Evolutionary conservation across 2,797 vertebrate species (phyloP), one percentile per base, ranked within the genome.

Genomic region (Lerista edwardsae): DNA sequence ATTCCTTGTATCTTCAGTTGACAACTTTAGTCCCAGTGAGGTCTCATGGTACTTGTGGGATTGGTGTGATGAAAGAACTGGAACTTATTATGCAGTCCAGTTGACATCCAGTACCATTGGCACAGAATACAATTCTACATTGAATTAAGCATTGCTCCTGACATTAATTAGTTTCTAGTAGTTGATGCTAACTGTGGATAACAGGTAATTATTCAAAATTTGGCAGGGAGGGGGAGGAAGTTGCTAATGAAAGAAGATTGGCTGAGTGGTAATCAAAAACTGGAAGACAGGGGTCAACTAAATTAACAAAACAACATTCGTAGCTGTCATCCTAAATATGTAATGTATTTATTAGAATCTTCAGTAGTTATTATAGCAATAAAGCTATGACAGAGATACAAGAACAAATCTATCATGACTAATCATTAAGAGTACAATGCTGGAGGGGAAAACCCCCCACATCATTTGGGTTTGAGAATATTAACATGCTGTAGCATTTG

Each of bases 151-250:
- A 71, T 78, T 72, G 75, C 62, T 87, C n/a, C 68, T 55, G 31
- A 87, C 72, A 81, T 86, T 82, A 88, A 91, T 91, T 89, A 89
- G 84, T 78, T n/a, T 85, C 84, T 75, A 27, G 78, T 29, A 55
- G 59, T 1, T 87, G 86, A 86, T 83, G 79, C 79, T 85, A 57
- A 86, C 76, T 67, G 55, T 83, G 72, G 90, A 69, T 64, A 90
- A 89, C 64, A 89, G 81, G 74, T 57, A 88, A 47, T 67, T 90
- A 86, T 91, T 88, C 71, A 85, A 8, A 77, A 75, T 23, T 29
- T 17, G 31, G 51, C 51, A 55, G 51, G 51, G 51, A 3, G 51
- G 51, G 51, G 84, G 84, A 74, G 19, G 88, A 81, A 62, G 47
- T 87, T 59, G 29, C 88, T 89, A 57, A 88, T 62, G 51, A 84